Percentiles rank a stretch among this genome's conserved stretches.
Evolutionary conservation across 2,113 vertebrate genomes (phyloP).

Genomic region (Xiphias gladius): DNA sequence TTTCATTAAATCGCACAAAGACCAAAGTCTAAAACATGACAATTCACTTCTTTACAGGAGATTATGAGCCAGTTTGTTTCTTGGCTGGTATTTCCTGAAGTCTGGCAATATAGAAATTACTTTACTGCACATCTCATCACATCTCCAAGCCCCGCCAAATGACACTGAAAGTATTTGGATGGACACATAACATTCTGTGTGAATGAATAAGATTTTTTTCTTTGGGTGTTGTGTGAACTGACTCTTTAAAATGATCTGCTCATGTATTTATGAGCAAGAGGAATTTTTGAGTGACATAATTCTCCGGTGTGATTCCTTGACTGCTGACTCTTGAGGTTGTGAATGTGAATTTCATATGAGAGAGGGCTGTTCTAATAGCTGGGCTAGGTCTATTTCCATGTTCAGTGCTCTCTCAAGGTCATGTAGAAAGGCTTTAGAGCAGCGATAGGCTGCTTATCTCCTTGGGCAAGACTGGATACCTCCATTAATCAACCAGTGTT

Average conservation of each 20-base stretch:
- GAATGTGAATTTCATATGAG: slow-evolving; percentile 68
- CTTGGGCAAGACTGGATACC: slow-evolving; percentile 66
- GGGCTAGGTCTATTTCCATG: slow-evolving; percentile 75
- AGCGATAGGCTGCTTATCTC: slow-evolving; percentile 77
- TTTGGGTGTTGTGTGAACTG: slow-evolving; percentile 2
- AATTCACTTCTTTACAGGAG: no score
- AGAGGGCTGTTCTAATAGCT: slow-evolving; percentile 70
- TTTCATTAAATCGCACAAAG: not conserved
- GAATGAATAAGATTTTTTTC: not conserved
- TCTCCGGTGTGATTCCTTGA: slow-evolving; percentile 41
- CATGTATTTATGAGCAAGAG: slow-evolving; percentile 22
- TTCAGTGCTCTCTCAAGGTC: slow-evolving; percentile 80
- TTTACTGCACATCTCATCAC: no score
- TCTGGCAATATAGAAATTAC: not conserved
- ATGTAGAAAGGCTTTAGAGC: slow-evolving; percentile 57
- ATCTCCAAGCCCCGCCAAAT: not conserved
- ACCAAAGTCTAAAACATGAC: no score
- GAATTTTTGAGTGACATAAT: slow-evolving; percentile 33
- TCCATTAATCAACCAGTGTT: slow-evolving; percentile 81
- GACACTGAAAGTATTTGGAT: not conserved
- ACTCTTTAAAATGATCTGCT: slow-evolving; percentile 23
- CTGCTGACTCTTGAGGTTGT: slow-evolving; percentile 36
- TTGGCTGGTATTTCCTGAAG: not conserved
- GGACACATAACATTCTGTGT: slow-evolving; percentile 7
- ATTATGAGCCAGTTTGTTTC: no score